Base-by-base conservation (phyloP, 2,113 vertebrate genomes). In the Notothenia coriiceps region DNA sequence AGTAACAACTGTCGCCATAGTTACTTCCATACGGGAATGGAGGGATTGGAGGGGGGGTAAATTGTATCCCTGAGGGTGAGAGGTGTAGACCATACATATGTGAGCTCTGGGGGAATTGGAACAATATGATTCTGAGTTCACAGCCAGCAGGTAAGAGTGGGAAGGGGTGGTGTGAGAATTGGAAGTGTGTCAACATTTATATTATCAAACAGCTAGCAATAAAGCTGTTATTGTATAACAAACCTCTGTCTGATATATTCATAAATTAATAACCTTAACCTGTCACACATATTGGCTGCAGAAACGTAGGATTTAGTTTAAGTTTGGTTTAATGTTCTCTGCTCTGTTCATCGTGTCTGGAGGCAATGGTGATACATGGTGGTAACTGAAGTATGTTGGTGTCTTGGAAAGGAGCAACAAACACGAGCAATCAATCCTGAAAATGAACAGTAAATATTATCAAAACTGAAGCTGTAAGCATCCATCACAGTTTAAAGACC, bases 1-100 rank as follows among this genome's bases (percentile, higher is more conserved):
- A 79, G 90, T 88, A 85, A 84, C 80, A 86, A 80, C 74, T 86
- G 89, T 89, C 85, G 22, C 76, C 50, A 65, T 77, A 70, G 82
- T 74, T 78, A 89, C 62, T 73, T 61, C 67, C 75, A 60, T 56
- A 33, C 10, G 67, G 63, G 75, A 70, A 63, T 44, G 46, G 50
- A 22, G 33, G 22, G 35, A 40, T 40, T 40, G n/a, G 10, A 4
- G 11, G 5, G 55, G 29, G 22, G 64, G 70, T 59, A n/a, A 65
- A 43, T 20, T 62, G 62, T 35, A 84, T 63, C 35, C 80, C 75
- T 18, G 25, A 77, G 47, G 77, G 72, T 63, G 25, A 70, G 66
- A 79, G 64, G 74, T 87, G 54, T 49, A 70, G 43, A 59, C 73
- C 33, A 47, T 63, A 79, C 63, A 11, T 60, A 71, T 66, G 70